Evolutionary conservation across 2,797 vertebrate genomes (phyloP), one percentile per base, ranked within the genome.

Genomic region (Xiphorhynchus erythropygius): DNA sequence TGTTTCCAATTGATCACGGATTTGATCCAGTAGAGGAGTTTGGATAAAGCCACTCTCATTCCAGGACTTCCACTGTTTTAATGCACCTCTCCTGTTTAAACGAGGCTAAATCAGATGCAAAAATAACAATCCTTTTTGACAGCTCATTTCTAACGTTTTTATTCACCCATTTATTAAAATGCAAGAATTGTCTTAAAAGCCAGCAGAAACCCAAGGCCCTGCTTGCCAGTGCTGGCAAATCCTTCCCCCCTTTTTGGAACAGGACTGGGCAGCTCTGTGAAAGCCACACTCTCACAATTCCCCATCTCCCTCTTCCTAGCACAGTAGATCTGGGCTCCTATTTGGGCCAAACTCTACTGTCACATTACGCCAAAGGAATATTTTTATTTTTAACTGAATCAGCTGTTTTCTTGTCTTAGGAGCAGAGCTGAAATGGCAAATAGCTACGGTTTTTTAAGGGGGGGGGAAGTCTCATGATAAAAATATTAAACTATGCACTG

Each of bases 361-460:
- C 94, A 70, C 60, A 21, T 28, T 57, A 73, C 75, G 82, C 90
- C 96, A 96, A 96, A 90, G 62, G 49, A 91, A 92, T 87, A 91
- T 65, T 94, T 93, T 86, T 84, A 90, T 84, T 97, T 96, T 90
- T 90, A 87, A 95, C 78, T n/a, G 76, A 93, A 89, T 95, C 92
- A 93, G 93, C 83, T 55, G 35, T 79, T 94, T 95, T 71, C 87
- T 91, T 69, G n/a, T 90, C 87, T 84, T 56, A 50, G 35, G 76
- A 95, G 65, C 46, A 81, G 70, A 89, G 73, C 80, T 91, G 55
- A 96, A 96, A 95, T 77, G 92, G 83, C 68, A 93, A 95, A 90
- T 27, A 87, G 44, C 44, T 91, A 42, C 10, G 16, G 44, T 37
- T 2, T 13, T 33, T 44, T 39, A 32, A 21, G 7, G 27, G 18